Evolutionary conservation across 2,113 vertebrate genomes (phyloP).

Genomic region (Carollia perspicillata): DNA sequence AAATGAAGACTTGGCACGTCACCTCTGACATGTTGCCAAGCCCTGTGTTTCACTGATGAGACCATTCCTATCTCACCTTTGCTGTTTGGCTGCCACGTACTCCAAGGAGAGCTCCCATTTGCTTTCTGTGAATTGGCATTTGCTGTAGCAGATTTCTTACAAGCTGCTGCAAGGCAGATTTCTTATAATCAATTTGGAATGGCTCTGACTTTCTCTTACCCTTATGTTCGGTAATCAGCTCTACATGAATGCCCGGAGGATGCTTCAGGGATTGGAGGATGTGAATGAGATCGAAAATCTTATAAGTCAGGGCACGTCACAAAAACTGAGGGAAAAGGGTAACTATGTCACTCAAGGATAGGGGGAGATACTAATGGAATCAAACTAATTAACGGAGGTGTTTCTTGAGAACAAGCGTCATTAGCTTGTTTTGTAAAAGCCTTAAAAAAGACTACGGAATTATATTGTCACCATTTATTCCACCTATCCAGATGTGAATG

Average conservation of each 20-base stretch:
- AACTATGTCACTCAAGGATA: neutral
- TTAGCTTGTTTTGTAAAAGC: neutral
- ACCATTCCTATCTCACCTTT: neutral
- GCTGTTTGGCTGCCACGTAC: neutral
- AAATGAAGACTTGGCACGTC: neutral
- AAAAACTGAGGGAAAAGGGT: neutral
- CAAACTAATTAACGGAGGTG: neutral
- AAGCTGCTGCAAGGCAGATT: neutral
- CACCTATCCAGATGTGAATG: neutral
- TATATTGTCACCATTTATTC: neutral
- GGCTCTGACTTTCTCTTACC: conserved; percentile 7
- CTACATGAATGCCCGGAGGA: neutral
- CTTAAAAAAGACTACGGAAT: neutral
- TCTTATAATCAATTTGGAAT: neutral
- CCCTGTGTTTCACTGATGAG: neutral
- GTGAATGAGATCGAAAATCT: neutral
- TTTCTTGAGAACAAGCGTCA: neutral
- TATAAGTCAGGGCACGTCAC: neutral
- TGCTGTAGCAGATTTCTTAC: neutral
- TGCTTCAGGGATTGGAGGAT: neutral
- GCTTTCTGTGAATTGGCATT: neutral
- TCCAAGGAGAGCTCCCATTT: neutral
- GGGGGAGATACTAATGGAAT: neutral
- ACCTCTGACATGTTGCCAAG: neutral
- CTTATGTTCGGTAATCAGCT: neutral